Evolutionary conservation across 2,888 invertebrate species (phyloP), one percentile per base, ranked within the genome.

Genomic region (Agelastica alni): DNA sequence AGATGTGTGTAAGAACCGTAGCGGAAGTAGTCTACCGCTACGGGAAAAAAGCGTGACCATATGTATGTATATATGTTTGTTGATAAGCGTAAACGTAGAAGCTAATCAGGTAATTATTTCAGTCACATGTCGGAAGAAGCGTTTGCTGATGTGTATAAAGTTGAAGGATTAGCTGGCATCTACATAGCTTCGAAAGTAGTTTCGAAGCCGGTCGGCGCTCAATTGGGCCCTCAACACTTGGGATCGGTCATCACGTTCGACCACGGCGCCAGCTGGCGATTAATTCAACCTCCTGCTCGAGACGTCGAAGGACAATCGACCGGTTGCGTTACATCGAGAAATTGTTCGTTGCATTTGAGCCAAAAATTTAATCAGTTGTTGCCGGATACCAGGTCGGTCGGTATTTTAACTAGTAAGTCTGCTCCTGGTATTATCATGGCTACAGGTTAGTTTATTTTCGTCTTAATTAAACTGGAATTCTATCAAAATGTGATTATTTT

Each of bases 361-460:
- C 95, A 95, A 77, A 87, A 88, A 71, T 91, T 93, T 75, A 88
- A 86, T 71, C 87, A 89, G 65, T 78, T 93, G 41, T 91, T 91
- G 76, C 93, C 93, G 4, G 85, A 87, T 16, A 87, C 88, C 42
- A 83, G 91, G 68, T 84, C 90, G 0, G 85, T 87, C 0, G 89
- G 90, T 17, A 91, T 96, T 58, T 83, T 93, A 80, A 89, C 91
- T 17, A 91, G 89, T 4, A 87, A 88, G 70, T 90, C 93, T 0
- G 93, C 94, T 0, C 91, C 93, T 1, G 95, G 95, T 1, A 82
- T 94, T 14, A 88, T 96, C 60, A 83, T 94, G 79, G 93, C 92
- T 0, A 89, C 93, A 0, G 93, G 93, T 12, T 87, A 89, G 0
- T 81, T n/a, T n/a, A n/a, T n/a, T n/a, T n/a, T n/a, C n/a, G 12